A percentile compares a stretch with the other conserved stretches of the same genome.
phyloP scores from a whole-genome alignment of 2,888 invertebrate species.

The Onthophagus sagittarius region DNA sequence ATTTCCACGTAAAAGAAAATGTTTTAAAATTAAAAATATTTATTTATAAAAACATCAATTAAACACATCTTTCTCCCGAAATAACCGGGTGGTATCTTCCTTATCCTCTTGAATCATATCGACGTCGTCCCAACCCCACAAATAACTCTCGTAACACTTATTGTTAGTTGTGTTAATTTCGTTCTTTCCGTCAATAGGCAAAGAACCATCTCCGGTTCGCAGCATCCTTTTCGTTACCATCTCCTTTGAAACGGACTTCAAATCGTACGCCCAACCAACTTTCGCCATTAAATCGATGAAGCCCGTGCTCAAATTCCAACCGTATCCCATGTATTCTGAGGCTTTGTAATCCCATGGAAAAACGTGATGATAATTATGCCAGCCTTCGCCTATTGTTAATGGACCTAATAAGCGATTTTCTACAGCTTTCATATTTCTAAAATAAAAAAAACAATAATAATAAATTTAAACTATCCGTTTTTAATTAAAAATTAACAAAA shows the following conservation, averaged over 20 bases:
- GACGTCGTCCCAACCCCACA: conserved; percentile 63
- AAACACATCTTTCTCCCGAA: not conserved
- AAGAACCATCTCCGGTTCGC: conserved; percentile 58
- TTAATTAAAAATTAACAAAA: not conserved
- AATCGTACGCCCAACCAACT: conserved; percentile 79
- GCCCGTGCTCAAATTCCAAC: conserved; percentile 69
- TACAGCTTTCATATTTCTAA: conserved; percentile 66
- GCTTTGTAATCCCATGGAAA: conserved; percentile 60
- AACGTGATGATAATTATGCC: conserved; percentile 82
- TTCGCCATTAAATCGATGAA: conserved; percentile 77
- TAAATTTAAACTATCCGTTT: too few species aligned
- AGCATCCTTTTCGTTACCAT: conserved; percentile 56
- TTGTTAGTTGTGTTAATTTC: not conserved
- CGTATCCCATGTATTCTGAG: conserved; percentile 49
- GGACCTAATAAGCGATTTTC: conserved; percentile 69
- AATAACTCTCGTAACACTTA: conserved; percentile 28
- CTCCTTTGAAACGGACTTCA: conserved; percentile 58
- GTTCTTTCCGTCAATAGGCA: not conserved
- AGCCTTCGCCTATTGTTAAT: conserved; percentile 76
- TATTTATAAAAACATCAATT: not conserved
- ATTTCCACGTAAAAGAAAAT: too few species aligned
- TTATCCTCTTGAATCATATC: conserved; percentile 53
- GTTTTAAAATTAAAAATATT: too few species aligned
- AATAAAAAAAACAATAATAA: too few species aligned
- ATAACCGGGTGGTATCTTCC: not conserved